phyloP scores from a whole-genome alignment of 2,113 vertebrate species.

The Neotoma lepida region DNA sequence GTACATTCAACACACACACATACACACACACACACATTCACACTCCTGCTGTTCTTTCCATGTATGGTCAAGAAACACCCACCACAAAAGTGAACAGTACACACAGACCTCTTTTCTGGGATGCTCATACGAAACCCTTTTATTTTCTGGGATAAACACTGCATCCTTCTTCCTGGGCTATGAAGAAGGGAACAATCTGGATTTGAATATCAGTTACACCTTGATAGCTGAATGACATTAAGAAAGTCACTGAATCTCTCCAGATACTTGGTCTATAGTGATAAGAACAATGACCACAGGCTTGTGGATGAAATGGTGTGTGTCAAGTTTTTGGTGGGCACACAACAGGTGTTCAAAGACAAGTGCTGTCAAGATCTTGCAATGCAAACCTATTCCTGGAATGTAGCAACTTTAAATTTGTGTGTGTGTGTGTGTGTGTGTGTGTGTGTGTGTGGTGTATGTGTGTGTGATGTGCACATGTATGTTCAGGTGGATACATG shows the following conservation, averaged over 20 bases:
- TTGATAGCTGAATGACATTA: neutral
- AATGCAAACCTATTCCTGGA: neutral
- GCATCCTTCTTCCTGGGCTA: neutral
- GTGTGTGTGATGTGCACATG: neutral
- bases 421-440: neutral
- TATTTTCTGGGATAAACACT: slow-evolving; percentile 30
- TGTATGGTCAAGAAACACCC: neutral
- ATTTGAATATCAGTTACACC: neutral
- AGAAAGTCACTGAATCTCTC: neutral
- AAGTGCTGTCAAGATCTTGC: neutral
- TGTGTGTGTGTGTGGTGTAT: neutral
- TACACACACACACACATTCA: neutral
- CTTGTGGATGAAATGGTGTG: neutral
- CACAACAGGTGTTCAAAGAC: neutral
- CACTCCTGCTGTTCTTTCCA: neutral
- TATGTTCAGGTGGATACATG: too few species aligned
- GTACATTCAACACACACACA: neutral
- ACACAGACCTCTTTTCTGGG: neutral
- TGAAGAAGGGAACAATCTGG: neutral
- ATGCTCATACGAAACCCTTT: neutral
- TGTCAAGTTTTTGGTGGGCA: neutral
- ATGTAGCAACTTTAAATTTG: neutral
- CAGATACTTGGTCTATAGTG: neutral
- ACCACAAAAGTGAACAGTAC: neutral
- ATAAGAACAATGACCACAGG: neutral